Evolutionary conservation across 2,113 vertebrate species (phyloP).

Genomic region (Varanus komodoensis): DNA sequence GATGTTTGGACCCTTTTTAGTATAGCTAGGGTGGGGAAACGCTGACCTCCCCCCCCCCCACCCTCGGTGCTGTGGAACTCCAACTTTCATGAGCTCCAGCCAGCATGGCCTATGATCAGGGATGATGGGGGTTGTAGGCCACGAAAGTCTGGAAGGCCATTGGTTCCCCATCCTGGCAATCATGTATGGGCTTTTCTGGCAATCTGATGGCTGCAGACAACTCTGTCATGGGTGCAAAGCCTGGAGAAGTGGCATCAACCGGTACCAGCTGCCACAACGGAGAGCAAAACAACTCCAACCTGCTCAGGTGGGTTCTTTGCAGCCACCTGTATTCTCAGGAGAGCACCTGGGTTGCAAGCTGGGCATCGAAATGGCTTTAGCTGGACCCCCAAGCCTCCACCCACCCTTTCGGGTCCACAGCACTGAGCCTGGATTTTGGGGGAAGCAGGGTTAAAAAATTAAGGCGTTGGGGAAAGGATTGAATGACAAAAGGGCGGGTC

Average conservation of each 20-base stretch:
- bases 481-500: too few relatives aligned
- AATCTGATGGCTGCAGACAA: neutral
- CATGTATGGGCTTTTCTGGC: neutral
- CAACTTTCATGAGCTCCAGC: neutral
- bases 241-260: neutral
- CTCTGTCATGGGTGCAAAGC: neutral
- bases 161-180: neutral
- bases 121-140: neutral
- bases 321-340: too few relatives aligned
- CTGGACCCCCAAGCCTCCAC: too few relatives aligned
- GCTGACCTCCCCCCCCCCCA: neutral
- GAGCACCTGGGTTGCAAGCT: too few relatives aligned
- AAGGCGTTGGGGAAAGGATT: too few relatives aligned
- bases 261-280: too few relatives aligned
- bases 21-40: neutral
- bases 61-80: neutral
- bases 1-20: neutral
- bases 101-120: neutral
- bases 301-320: too few relatives aligned
- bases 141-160: neutral
- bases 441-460: too few relatives aligned
- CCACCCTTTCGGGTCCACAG: too few relatives aligned
- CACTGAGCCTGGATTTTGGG: too few relatives aligned
- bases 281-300: too few relatives aligned
- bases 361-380: too few relatives aligned